These are phyloP conservation scores for Melanotaenia trifasciata DNA, from an alignment of 2,797 vertebrate genomes.

Conservation along the genomic window DNA sequence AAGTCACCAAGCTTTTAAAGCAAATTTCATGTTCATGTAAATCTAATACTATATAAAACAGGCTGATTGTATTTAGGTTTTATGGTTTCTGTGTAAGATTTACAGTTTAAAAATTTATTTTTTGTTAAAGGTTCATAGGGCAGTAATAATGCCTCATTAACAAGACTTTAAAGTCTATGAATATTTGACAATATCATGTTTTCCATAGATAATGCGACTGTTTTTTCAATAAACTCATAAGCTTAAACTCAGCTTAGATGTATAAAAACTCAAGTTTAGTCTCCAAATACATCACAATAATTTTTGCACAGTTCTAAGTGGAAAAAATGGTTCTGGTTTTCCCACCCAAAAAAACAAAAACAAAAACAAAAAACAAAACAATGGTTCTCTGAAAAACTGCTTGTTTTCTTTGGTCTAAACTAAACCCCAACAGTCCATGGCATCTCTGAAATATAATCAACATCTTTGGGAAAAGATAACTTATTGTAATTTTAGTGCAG, in stretches of 20 bases:
- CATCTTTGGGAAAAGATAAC: not conserved
- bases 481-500: not conserved
- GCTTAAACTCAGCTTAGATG: not conserved
- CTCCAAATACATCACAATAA: no score
- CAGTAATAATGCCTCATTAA: not conserved
- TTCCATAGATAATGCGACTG: not conserved
- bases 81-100: no score
- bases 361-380: no score
- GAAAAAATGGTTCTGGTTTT: not conserved
- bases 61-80: not conserved
- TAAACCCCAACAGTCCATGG: constrained; percentile 22
- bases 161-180: not conserved
- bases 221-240: not conserved
- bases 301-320: not conserved
- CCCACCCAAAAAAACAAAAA: not conserved
- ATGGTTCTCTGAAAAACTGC: constrained; percentile 23
- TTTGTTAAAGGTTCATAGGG: no score
- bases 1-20: not conserved
- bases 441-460: not conserved
- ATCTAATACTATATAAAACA: not conserved
- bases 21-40: not conserved
- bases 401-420: constrained; percentile 66
- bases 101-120: no score
- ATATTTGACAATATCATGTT: not conserved
- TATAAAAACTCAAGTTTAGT: no score